Evolutionary conservation across 1,140 invertebrate species (phyloP).

Genomic region (Gryllus bimaculatus): DNA sequence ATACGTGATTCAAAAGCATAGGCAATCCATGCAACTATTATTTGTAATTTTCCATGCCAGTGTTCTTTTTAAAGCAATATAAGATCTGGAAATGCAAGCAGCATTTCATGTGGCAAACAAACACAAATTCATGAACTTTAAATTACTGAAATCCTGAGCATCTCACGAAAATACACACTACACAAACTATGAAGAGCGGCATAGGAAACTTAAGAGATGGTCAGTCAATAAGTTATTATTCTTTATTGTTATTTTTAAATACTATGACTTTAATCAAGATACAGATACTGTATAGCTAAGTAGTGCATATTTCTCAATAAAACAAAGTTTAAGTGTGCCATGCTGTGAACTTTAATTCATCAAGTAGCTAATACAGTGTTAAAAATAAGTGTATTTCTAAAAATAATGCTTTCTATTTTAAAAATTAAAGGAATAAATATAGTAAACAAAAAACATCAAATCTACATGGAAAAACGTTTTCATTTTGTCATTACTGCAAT

Average conservation of each 20-base stretch:
- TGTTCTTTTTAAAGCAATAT: background rate
- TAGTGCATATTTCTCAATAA: conserved; percentile 5
- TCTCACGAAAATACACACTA: conserved; percentile 14
- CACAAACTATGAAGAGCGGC: conserved; percentile 18
- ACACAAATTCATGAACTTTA: background rate
- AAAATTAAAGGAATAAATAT: conserved; percentile 6
- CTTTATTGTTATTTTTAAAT: background rate
- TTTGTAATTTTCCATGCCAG: background rate
- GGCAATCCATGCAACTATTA: background rate
- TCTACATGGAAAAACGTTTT: conserved; percentile 14
- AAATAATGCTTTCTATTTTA: conserved; percentile 11
- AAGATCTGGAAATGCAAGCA: background rate
- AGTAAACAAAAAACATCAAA: conserved; percentile 13
- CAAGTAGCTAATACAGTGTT: conserved; percentile 15
- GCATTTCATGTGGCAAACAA: background rate
- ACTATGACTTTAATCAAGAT: background rate
- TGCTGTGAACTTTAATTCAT: background rate
- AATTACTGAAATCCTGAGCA: background rate
- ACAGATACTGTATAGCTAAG: conserved; percentile 4
- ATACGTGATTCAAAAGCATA: background rate
- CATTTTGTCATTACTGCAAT: background rate
- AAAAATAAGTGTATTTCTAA: conserved; percentile 8
- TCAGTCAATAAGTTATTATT: conserved; percentile 25
- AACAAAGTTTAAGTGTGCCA: conserved; percentile 1
- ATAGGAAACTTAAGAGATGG: conserved; percentile 42